phyloP scores from a whole-genome alignment of 2,888 invertebrate genomes.

The Uloborus plumipes region DNA sequence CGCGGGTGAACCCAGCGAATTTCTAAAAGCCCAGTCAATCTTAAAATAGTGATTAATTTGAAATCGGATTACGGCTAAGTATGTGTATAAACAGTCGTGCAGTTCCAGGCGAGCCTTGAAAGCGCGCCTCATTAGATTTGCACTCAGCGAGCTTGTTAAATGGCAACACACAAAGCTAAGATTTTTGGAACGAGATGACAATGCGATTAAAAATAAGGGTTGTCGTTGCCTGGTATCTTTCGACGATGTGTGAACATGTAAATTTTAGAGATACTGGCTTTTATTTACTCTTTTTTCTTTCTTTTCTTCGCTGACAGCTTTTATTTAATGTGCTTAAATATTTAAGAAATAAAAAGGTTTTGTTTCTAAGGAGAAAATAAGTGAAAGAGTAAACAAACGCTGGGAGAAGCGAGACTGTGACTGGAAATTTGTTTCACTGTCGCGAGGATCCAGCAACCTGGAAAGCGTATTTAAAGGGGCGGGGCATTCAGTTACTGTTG shows the following conservation, averaged over 20 bases:
- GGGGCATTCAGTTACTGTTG: too few relatives aligned
- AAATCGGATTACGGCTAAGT: slow-evolving; percentile 60
- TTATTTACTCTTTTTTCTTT: neutral
- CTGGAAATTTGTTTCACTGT: too few relatives aligned
- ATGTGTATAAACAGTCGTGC: slow-evolving; percentile 40
- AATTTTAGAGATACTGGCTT: neutral
- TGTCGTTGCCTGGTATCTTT: neutral
- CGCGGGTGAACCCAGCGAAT: slow-evolving; percentile 4
- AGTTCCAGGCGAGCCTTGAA: slow-evolving; percentile 12
- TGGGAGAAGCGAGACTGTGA: too few relatives aligned
- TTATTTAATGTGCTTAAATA: too few relatives aligned
- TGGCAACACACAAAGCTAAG: slow-evolving; percentile 45
- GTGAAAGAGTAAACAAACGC: too few relatives aligned
- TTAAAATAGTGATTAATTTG: slow-evolving; percentile 63
- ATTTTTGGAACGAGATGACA: slow-evolving; percentile 32
- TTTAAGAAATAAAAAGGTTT: too few relatives aligned
- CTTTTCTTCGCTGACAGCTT: neutral
- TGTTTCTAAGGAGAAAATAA: too few relatives aligned
- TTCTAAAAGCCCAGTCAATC: slow-evolving; percentile 58
- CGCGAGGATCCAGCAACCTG: too few relatives aligned
- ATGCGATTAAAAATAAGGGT: slow-evolving; percentile 40
- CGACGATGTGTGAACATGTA: neutral
- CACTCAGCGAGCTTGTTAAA: slow-evolving; percentile 28
- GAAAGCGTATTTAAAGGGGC: too few relatives aligned
- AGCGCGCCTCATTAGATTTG: slow-evolving; percentile 48